Base-by-base conservation (phyloP, 2,113 vertebrate species). In the Nycticryphes semicollaris region DNA sequence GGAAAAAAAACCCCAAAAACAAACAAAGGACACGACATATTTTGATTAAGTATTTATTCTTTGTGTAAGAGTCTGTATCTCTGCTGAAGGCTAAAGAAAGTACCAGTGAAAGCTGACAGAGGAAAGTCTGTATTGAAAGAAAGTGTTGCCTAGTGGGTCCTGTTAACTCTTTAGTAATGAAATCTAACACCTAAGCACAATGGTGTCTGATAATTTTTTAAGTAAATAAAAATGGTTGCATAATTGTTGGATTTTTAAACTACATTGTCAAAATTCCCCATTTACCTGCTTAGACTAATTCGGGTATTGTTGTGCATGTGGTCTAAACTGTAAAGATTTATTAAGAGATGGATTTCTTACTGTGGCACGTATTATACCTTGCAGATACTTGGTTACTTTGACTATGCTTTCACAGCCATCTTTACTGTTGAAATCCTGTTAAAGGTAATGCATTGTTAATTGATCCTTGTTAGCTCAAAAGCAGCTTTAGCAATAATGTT, bases 341-440 rank as follows among this genome's bases (percentile, higher is more conserved):
- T 66, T 81, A 73, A 16, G 6, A 89, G 88, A 63, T 84, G 75
- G 93, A 90, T 92, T 92, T 96, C 96, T 97, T 97, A 98, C 93
- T 98, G 47, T 95, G 86, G 96, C 86, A 45, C 92, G 1, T 98
- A 54, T 98, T 98, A 94, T 99, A 98, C 99, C 98, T 98, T 99
- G 98, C 99, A 99, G 99, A 99, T 99, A 98, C 99, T 99, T 98
- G 99, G 99, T 99, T 99, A 99, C 98, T 99, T 99, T 99, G 99
- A 99, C 99, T 99, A 99, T 99, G 99, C 99, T 98, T 99, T 99
- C 99, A 99, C 99, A 98, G 98, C 99, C 98, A 99, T 99, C 99
- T 99, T 99, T 99, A 99, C 99, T 98, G 99, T 99, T 98, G 99
- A 99, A 99, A 99, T 99, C 99, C 98, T 99, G 95, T 98, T 99